These are phyloP conservation scores for Puntigrus tetrazona DNA, from an alignment of 2,113 vertebrate species.

Conservation along the genomic window DNA sequence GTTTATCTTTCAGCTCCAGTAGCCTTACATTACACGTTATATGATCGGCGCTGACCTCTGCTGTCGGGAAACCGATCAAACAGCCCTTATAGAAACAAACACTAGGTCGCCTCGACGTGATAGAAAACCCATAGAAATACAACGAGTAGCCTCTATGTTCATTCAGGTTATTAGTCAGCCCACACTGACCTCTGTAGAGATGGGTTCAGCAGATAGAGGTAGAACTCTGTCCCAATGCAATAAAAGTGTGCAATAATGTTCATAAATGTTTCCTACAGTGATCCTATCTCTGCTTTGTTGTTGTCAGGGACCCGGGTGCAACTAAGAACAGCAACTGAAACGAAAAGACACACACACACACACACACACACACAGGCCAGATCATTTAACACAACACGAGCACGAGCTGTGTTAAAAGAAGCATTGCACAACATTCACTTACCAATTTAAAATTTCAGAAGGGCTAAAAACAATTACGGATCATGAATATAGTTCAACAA, in stretches of 20 bases:
- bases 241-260: not conserved
- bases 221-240: not conserved
- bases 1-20: not conserved
- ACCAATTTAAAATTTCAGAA: not conserved
- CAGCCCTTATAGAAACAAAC: not conserved
- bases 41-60: slow-evolving; percentile 13
- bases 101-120: too few species aligned
- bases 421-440: not conserved
- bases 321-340: slow-evolving; percentile 54
- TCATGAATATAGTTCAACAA: too few species aligned
- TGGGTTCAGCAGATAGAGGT: not conserved
- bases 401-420: not conserved
- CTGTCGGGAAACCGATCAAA: not conserved
- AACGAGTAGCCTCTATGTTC: too few species aligned
- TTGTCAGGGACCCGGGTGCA: slow-evolving; percentile 27
- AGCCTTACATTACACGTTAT: not conserved
- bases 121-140: too few species aligned
- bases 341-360: slow-evolving; percentile 42
- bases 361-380: not conserved
- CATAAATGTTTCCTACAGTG: not conserved
- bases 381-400: slow-evolving; percentile 36
- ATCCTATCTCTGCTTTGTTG: not conserved
- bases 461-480: not conserved
- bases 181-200: not conserved
- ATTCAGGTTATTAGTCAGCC: not conserved